Evolutionary conservation across 1,140 invertebrate species (phyloP), one percentile per base, ranked within the genome.

Genomic region (Trinorchestia longiramus): DNA sequence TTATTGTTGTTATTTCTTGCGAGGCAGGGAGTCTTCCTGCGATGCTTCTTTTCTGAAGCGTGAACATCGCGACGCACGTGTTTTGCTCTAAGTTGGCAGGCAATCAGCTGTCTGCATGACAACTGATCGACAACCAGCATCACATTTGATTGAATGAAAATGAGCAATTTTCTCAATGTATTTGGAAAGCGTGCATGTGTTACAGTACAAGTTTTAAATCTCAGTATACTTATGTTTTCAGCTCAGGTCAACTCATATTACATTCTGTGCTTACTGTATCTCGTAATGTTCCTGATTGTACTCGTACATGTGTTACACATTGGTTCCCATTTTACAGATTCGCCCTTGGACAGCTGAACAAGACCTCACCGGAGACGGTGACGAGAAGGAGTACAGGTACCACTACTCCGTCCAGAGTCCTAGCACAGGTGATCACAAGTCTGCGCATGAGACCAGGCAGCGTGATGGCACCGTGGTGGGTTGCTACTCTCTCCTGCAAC

Each of bases 401-500:
- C 42, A 88, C 36, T 95, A 95, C 90, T 28, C 91, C 15, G 94
- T 95, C 40, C 92, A 96, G 57, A 57, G 62, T 77, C 62, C 91
- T n/a, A 87, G 77, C 91, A 95, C 91, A 6, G 91, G 96, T 41
- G 96, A 95, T 47, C 57, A 95, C 44, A 95, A 91, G 92, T 42
- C 40, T 40, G 95, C 87, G 23, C 90, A 95, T 40, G 95, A 95
- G 44, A 43, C 43, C 40, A 96, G 40, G 57, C 87, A 15, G 28
- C 57, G 57, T 42, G 94, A 96, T 44, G 95, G 95, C 19, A 90
- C 42, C 11, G 95, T 96, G 15, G 90, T 92, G 47, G 95, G 95
- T 3, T 19, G 88, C 36, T 96, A 96, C 87, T 88, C 87, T 15
- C 87, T 96, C 43, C 41, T 95, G 19, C 95, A 96, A 44, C 95